Conservation (phyloP, 2,113 vertebrate species). For the Hyperopisus bebe region DNA sequence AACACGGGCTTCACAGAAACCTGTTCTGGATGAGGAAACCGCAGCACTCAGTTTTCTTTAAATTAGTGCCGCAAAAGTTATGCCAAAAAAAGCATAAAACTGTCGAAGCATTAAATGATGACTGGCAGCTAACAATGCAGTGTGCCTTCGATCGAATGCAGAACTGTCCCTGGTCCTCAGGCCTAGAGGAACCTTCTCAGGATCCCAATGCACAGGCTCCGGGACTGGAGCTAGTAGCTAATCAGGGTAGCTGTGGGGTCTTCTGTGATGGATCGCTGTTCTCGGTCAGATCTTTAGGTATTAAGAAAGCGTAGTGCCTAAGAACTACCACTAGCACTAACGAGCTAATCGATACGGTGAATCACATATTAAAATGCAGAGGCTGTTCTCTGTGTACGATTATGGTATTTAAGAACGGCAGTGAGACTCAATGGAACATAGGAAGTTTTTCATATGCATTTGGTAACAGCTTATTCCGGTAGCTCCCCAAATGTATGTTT, state of each 20-base stretch:
- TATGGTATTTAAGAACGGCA: not conserved
- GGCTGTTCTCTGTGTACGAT: not conserved
- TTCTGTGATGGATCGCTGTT: not conserved
- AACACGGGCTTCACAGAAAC: not conserved
- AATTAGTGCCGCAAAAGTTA: not conserved
- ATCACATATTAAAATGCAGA: not conserved
- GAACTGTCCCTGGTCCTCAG: not conserved
- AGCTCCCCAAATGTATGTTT: not conserved
- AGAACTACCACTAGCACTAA: not conserved
- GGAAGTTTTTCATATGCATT: not conserved
- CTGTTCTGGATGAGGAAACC: not conserved
- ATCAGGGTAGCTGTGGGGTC: not conserved
- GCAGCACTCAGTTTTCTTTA: not conserved
- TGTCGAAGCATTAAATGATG: not conserved
- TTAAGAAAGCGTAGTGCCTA: slow-evolving; percentile 2
- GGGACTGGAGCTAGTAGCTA: not conserved
- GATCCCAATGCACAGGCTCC: not conserved
- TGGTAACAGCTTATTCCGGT: not conserved
- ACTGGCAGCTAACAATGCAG: not conserved
- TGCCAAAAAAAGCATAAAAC: not conserved
- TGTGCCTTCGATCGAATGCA: not conserved
- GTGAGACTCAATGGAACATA: not conserved
- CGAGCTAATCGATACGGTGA: not conserved
- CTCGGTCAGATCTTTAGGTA: not conserved
- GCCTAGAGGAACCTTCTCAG: not conserved